phyloP scores from a whole-genome alignment of 2,888 invertebrate species.

The Sturmia bella region DNA sequence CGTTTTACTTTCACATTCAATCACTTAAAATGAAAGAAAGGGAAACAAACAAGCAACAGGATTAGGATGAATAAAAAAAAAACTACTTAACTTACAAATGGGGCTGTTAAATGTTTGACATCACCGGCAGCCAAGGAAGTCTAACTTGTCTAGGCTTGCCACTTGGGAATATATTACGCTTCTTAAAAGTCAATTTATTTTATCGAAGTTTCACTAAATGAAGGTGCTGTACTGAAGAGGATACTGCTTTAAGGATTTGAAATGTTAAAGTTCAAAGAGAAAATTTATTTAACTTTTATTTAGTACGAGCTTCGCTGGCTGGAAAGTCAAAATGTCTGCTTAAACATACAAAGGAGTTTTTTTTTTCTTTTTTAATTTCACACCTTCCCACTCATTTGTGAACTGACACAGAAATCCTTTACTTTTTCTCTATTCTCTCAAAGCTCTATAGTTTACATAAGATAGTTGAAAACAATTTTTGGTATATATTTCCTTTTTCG shows the following conservation, averaged over 20 bases:
- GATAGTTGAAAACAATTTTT: no score
- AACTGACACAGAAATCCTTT: no score
- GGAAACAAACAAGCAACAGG: slow-evolving; percentile 23
- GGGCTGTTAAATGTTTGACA: slow-evolving; percentile 44
- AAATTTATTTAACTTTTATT: no score
- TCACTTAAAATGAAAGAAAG: slow-evolving; percentile 72
- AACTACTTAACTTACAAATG: slow-evolving; percentile 31
- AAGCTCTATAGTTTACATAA: no score
- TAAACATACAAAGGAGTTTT: slow-evolving; percentile 34
- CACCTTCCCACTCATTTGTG: no score
- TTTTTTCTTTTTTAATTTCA: slow-evolving; percentile 21
- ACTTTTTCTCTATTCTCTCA: no score
- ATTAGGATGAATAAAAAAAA: slow-evolving; percentile 25
- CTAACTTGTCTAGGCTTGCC: slow-evolving; percentile 43
- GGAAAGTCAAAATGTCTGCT: not conserved
- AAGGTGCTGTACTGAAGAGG: no score
- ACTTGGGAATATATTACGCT: not conserved
- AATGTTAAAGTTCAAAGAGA: not conserved
- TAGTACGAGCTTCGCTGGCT: not conserved
- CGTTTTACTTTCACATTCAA: slow-evolving; percentile 73
- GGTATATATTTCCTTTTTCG: no score
- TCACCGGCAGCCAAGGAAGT: slow-evolving; percentile 27
- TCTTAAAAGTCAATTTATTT: slow-evolving; percentile 1
- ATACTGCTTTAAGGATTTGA: no score
- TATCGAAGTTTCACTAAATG: no score